phyloP scores from a whole-genome alignment of 2,888 invertebrate genomes.

The Amblyjoppa proteus region DNA sequence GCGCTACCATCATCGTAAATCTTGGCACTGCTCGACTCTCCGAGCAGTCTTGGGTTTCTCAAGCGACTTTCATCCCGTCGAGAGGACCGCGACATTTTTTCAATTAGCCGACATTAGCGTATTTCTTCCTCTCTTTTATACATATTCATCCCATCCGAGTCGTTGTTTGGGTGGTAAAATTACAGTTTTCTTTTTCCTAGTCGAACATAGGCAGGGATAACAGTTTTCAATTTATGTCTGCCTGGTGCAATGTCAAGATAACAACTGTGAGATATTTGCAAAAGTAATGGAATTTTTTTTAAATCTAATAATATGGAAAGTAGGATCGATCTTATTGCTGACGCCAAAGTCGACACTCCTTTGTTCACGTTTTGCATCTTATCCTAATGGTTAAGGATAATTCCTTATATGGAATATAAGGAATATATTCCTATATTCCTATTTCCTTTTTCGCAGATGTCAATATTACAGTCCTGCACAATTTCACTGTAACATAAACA shows the following conservation, averaged over 20 bases:
- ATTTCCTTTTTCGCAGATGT: no score
- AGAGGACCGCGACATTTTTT: slow-evolving; percentile 48
- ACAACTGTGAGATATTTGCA: no score
- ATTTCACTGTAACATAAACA: not conserved
- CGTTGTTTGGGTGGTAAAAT: not conserved
- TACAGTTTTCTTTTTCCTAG: not conserved
- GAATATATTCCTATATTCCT: no score
- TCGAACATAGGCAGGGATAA: not conserved
- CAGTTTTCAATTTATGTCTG: not conserved
- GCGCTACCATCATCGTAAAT: slow-evolving; percentile 75
- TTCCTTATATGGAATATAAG: no score
- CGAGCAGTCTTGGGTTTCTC: slow-evolving; percentile 10
- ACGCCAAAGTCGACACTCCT: no score
- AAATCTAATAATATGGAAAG: no score
- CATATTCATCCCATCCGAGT: not conserved
- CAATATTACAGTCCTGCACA: no score
- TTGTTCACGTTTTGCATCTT: no score
- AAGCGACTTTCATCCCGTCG: slow-evolving; percentile 12
- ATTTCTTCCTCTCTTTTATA: not conserved
- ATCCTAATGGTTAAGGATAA: no score
- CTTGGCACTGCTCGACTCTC: slow-evolving; percentile 35
- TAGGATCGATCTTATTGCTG: no score
- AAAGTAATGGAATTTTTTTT: no score
- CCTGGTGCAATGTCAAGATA: no score
- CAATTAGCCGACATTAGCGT: slow-evolving; percentile 76